Conservation (phyloP, 2,888 invertebrate species). For the Drosophila eohydei region DNA sequence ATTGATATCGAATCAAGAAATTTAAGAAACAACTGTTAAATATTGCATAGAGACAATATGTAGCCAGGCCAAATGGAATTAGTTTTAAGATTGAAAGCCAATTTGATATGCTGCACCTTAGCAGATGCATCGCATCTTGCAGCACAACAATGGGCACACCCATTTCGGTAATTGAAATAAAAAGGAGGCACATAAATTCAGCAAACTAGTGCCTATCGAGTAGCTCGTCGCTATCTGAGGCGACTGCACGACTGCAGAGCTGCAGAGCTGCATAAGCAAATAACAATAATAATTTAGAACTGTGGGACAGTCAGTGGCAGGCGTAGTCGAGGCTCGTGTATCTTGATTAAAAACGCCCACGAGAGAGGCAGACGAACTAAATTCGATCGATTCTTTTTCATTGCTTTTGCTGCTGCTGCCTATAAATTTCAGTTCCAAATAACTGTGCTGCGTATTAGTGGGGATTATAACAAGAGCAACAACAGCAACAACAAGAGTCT, state of each 20-base stretch:
- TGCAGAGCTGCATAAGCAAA: conserved; percentile 54
- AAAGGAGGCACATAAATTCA: conserved; percentile 50
- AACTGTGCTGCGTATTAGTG: conserved; percentile 63
- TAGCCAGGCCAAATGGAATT: neutral
- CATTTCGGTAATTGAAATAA: conserved; percentile 62
- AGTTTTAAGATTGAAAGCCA: conserved; percentile 4
- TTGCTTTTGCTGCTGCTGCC: conserved; percentile 16
- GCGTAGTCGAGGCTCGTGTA: conserved; percentile 40
- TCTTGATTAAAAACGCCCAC: conserved; percentile 67
- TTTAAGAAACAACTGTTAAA: neutral
- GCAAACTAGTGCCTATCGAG: conserved; percentile 14
- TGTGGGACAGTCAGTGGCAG: conserved; percentile 19
- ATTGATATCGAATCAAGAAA: neutral
- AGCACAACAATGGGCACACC: conserved; percentile 50
- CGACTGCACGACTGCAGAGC: conserved; percentile 25
- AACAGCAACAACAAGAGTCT: conserved; percentile 24
- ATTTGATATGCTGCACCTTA: conserved; percentile 7
- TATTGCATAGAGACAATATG: neutral
- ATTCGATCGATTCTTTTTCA: conserved; percentile 45
- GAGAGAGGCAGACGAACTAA: conserved; percentile 35
- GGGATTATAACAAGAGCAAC: conserved; percentile 48
- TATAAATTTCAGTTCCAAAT: conserved; percentile 49
- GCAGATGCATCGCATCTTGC: conserved; percentile 17
- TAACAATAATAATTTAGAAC: conserved; percentile 64
- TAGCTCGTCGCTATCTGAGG: conserved; percentile 25